phyloP scores from a whole-genome alignment of 1,140 invertebrate genomes.

The Hesperophylax magnus region DNA sequence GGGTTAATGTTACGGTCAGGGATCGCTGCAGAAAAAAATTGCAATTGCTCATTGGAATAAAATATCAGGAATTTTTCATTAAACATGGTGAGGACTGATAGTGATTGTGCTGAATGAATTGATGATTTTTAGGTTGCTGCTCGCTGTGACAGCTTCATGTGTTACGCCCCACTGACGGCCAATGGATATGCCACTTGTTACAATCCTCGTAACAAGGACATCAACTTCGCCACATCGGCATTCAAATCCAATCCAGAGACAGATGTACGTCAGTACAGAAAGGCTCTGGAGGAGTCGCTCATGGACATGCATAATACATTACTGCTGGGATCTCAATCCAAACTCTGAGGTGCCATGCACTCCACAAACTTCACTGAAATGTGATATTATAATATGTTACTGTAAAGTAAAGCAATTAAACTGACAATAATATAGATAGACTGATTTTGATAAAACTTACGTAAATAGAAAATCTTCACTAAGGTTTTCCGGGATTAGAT shows the following conservation, averaged over 20 bases:
- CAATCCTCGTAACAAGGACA: constrained; percentile 81
- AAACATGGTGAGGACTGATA: too few species aligned
- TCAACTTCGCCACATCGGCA: constrained; percentile 81
- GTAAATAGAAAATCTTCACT: too few species aligned
- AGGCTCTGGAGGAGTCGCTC: constrained; percentile 72
- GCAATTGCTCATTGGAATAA: too few species aligned
- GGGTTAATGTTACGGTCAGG: too few species aligned
- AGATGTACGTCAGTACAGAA: constrained; percentile 69
- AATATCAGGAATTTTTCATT: too few species aligned
- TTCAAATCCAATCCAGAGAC: constrained; percentile 74
- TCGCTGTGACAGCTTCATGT: constrained; percentile 84
- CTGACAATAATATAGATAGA: too few species aligned
- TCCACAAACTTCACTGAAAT: too few species aligned
- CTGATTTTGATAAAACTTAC: too few species aligned
- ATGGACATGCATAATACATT: constrained; percentile 76
- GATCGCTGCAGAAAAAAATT: background rate
- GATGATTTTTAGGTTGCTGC: constrained; percentile 75
- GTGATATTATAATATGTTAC: too few species aligned
- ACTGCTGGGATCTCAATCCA: constrained; percentile 67
- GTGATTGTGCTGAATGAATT: too few species aligned
- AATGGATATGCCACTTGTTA: constrained; percentile 91
- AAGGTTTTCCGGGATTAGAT: too few species aligned
- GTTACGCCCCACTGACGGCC: constrained; percentile 82
- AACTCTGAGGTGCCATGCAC: constrained; percentile 66
- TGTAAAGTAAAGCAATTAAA: too few species aligned